Base-by-base conservation (phyloP, 2,113 vertebrate species). In the Sinocyclocheilus grahami region DNA sequence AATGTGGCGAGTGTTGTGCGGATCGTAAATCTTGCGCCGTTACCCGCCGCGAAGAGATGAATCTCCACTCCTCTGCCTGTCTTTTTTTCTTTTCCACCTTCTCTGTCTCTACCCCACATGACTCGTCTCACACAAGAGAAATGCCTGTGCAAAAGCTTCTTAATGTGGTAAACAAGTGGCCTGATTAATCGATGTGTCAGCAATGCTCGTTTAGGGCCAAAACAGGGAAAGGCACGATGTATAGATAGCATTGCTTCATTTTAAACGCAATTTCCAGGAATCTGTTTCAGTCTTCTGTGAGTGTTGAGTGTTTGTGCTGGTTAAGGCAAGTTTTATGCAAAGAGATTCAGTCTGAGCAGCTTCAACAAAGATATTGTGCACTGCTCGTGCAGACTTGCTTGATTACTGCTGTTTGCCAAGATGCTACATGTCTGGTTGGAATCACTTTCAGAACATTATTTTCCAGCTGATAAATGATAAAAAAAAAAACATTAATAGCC, bases 111-210 rank as follows among this genome's bases (percentile, higher is more conserved):
- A 37, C 67, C 67, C 58, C n/a, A 37, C 78, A 62, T 37, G 90
- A 90, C 89, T 90, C 83, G 20, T 89, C 90, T 84, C 27, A 10
- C 33, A 84, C 30, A 84, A 92, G 93, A 94, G 91, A 93, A 94
- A 94, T 94, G 91, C 92, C 92, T 90, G 88, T 76, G 39, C 84
- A 90, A 88, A 89, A 90, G 90, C 90, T 85, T 89, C 71, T 89
- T 88, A 92, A 89, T 89, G 92, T 89, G 92, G 90, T 94, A 95
- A 95, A 95, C 94, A 95, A 94, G 92, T 91, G 88, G 77, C 39
- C 90, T 93, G 94, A 95, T 94, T 92, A 94, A 94, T 94, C 91
- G 89, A 88, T 72, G 9, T 89, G 85, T 90, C 83, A 86, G 89
- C 87, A 90, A 83, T 63, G 87, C 91, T 93, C 92, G 90, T 94